phyloP scores from a whole-genome alignment of 2,797 vertebrate species.

The Geotrypetes seraphini region DNA sequence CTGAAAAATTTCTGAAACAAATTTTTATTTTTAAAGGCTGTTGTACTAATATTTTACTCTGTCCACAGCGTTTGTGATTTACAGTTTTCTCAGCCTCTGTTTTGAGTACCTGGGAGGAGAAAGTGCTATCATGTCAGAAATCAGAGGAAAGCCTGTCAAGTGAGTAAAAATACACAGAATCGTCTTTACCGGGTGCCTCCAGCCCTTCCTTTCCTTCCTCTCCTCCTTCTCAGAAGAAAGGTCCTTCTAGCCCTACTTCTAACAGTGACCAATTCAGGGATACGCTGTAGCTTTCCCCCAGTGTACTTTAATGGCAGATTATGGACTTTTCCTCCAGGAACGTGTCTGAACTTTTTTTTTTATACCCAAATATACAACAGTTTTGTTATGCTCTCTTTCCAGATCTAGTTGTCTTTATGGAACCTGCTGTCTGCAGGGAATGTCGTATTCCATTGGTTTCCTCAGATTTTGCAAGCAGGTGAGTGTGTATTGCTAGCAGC shows the following conservation, averaged over 20 bases:
- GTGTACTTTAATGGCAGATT: not conserved
- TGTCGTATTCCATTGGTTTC: slow-evolving; percentile 90
- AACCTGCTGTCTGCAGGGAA: slow-evolving; percentile 82
- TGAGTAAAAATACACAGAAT: slow-evolving; percentile 47
- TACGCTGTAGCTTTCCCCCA: not conserved
- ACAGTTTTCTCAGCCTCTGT: slow-evolving; percentile 93
- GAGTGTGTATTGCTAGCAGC: too few relatives aligned
- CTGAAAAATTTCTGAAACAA: too few relatives aligned
- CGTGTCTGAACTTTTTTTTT: too few relatives aligned
- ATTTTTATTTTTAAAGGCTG: too few relatives aligned
- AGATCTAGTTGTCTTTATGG: slow-evolving; percentile 88
- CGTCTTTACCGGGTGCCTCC: not conserved
- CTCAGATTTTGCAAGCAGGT: slow-evolving; percentile 97
- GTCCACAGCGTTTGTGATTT: slow-evolving; percentile 80
- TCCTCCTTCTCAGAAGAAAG: not conserved
- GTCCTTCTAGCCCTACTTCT: not conserved
- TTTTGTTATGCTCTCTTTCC: not conserved
- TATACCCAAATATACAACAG: too few relatives aligned
- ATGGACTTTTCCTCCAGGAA: too few relatives aligned
- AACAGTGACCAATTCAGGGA: too few relatives aligned
- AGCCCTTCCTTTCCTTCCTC: too few relatives aligned
- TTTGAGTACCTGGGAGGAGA: slow-evolving; percentile 96
- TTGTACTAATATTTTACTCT: too few relatives aligned
- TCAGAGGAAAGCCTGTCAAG: slow-evolving; percentile 84
- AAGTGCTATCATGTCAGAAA: slow-evolving; percentile 92